These are phyloP conservation scores for Argyresthia goedartella DNA, from an alignment of 2,888 invertebrate genomes.

Conservation along the genomic window DNA sequence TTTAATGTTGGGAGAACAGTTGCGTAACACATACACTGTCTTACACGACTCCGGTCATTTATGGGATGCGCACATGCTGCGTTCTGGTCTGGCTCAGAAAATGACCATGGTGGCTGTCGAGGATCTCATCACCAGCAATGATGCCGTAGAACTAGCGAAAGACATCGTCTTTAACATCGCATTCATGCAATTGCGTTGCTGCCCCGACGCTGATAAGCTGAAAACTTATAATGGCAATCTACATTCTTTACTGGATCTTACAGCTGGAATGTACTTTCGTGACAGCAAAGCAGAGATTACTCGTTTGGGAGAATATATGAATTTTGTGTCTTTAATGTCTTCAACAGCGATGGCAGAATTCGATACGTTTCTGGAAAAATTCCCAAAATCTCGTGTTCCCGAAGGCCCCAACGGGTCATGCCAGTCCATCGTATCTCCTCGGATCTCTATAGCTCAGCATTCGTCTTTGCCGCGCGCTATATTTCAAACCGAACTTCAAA, in stretches of 20 bases:
- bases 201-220: constrained; percentile 38
- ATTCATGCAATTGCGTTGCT: constrained; percentile 36
- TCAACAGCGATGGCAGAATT: constrained; percentile 40
- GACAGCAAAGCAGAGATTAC: constrained; percentile 37
- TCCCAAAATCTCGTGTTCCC: constrained; percentile 20
- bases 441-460: background rate
- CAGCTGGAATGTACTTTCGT: constrained; percentile 27
- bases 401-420: background rate
- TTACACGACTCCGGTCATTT: constrained; percentile 44
- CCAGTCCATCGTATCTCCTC: background rate
- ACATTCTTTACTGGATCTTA: constrained; percentile 27
- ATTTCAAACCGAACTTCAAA: constrained; percentile 40
- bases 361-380: constrained; percentile 36
- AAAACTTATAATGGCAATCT: constrained; percentile 26
- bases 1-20: constrained; percentile 29
- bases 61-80: constrained; percentile 46
- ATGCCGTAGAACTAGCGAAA: constrained; percentile 33
- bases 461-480: constrained; percentile 18
- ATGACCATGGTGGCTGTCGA: constrained; percentile 48
- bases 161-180: constrained; percentile 40
- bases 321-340: constrained; percentile 27
- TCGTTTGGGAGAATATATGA: constrained; percentile 42
- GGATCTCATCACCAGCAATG: constrained; percentile 43
- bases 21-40: constrained; percentile 37
- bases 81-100: constrained; percentile 41